Evolutionary conservation across 2,113 vertebrate genomes (phyloP).

Genomic region (Dipodomys merriami): DNA sequence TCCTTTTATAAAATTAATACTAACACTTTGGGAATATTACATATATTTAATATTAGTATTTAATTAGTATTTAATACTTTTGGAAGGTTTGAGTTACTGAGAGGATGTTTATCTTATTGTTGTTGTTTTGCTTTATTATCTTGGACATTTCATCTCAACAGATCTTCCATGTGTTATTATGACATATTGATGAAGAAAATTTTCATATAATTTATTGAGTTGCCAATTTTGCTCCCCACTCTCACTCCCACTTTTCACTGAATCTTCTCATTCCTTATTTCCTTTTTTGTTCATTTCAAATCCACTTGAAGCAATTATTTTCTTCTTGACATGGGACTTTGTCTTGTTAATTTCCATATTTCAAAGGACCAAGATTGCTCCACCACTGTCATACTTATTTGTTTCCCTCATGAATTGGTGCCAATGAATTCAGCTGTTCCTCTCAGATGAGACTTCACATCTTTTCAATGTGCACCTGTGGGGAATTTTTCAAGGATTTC

Average conservation of each 20-base stretch:
- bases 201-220: neutral
- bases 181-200: neutral
- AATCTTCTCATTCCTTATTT: neutral
- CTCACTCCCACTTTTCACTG: neutral
- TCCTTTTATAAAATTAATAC: too few relatives aligned
- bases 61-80: neutral
- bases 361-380: too few relatives aligned
- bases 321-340: neutral
- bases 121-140: neutral
- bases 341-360: neutral
- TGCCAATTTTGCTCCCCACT: neutral
- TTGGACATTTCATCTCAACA: neutral
- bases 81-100: neutral
- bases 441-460: neutral
- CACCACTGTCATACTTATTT: too few relatives aligned
- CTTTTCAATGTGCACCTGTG: neutral
- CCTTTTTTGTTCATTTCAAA: neutral
- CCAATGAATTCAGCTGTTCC: neutral
- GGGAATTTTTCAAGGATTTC: neutral
- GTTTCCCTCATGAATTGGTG: neutral
- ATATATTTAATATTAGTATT: too few relatives aligned
- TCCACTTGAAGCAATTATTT: too few relatives aligned
- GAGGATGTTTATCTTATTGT: neutral
- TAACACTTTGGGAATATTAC: too few relatives aligned
- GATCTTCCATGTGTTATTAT: neutral